These are phyloP conservation scores for Callaeas wilsoni DNA, from an alignment of 2,113 vertebrate species.

Conservation along the genomic window DNA sequence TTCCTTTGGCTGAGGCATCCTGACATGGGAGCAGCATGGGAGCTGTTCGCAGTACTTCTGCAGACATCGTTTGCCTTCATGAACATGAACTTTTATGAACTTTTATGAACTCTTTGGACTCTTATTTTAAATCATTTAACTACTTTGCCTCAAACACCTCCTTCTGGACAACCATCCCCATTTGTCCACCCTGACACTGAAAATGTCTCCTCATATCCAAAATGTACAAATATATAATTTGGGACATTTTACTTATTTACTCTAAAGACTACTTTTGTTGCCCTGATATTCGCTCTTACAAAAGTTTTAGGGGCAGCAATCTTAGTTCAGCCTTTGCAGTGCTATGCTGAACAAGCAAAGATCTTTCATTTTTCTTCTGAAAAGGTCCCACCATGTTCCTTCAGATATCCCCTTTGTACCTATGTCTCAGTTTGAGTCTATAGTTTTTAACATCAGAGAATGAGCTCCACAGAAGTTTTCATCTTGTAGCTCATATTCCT, in stretches of 20 bases:
- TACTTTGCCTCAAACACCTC: not conserved
- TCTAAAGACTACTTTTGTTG: not conserved
- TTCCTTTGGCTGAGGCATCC: not conserved
- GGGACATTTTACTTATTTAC: not conserved
- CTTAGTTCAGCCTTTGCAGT: not conserved
- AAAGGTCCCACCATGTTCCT: not conserved
- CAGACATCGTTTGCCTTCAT: not conserved
- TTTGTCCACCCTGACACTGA: not conserved
- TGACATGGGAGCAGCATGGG: not conserved
- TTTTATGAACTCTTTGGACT: not conserved
- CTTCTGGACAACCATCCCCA: not conserved
- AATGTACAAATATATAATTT: not conserved
- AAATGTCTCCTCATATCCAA: not conserved
- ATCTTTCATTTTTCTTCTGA: not conserved
- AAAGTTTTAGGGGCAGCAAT: not conserved
- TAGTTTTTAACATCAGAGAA: not conserved
- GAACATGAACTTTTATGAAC: not conserved
- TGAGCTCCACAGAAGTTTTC: not conserved
- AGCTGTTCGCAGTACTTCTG: not conserved
- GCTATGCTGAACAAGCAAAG: not conserved
- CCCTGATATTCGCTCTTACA: not conserved
- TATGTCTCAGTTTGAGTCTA: not conserved
- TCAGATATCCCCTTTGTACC: not conserved
- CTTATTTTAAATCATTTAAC: not conserved
- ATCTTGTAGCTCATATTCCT: not conserved